Base-by-base conservation (phyloP, 2,888 invertebrate genomes). In the Mycalesis mineus region DNA sequence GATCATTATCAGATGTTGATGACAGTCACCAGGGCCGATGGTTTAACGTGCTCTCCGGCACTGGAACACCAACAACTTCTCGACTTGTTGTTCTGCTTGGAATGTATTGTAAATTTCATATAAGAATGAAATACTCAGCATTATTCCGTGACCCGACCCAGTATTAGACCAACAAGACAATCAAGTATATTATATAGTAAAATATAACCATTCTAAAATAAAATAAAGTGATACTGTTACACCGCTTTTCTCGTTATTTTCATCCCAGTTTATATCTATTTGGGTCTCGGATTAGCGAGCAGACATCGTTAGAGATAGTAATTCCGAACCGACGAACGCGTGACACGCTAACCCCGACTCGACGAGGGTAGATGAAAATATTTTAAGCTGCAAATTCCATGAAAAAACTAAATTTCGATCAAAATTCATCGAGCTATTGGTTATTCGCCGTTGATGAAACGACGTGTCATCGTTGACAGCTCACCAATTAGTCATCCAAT, bases 281-380 rank as follows among this genome's bases (percentile, higher is more conserved):
- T 14, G 1, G 31, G 4, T 28, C 14, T n/a, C 9, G 31, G 40
- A 51, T 51, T 41, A 51, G 29, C 14, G 1, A n/a, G 41, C 51
- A 51, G 51, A 51, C 40, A 41, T 41, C 31, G 41, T 41, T 41
- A 42, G 33, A 42, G 52, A 42, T 42, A 42, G 41, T 22, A 52
- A 52, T 42, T 42, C 33, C 42, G 31, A 33, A 7, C 51, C 33
- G 33, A 17, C 33, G 33, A 42, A 42, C 17, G 33, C n/a, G 31
- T 51, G 51, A 52, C 52, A 33, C 7, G 52, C 6, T 41, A 52
- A 42, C 41, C 52, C 51, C 33, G 13, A 29, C 7, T 0, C 8
- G 41, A 42, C 41, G 7, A 52, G 42, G 42, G 51, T 41, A 7
- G 33, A 14, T 33, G 9, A 52, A 42, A 52, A 47, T 15, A 31